Base-by-base conservation (phyloP, 2,888 invertebrate species). In the Eucriotettix oculatus region DNA sequence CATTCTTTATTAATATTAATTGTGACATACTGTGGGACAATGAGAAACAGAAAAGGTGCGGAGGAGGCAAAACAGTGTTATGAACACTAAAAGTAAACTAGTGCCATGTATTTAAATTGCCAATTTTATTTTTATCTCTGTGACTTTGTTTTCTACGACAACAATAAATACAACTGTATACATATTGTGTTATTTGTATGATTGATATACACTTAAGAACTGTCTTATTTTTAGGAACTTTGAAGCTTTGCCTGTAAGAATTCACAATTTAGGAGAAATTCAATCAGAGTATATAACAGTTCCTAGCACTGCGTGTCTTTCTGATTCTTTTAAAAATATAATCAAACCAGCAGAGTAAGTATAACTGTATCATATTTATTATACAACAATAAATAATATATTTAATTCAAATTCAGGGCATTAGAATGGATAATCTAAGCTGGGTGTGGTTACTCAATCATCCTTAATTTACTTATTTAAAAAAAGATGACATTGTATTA, bases 211-310 rank as follows among this genome's bases (percentile, higher is more conserved):
- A 40, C 53, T 60, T 55, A 41, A 11, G 56, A 10, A 52, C 16
- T 61, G 52, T 56, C 40, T 56, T 58, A 54, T 17, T 66, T 63
- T 14, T 60, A 72, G 71, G 16, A 53, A 57, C 11, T 71, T 69
- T 61, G 67, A 70, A 64, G 69, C 73, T 17, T 65, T 74, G 58
- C 67, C 71, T 10, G 61, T 73, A 54, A 69, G 67, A 61, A 72
- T 74, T 65, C 71, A 68, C 61, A 74, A 74, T 63, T 66, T 74
- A 60, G 73, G 73, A n/a, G 69, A 68, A 29, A 66, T 69, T 10
- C 68, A 67, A 1, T 69, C 71, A n/a, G 72, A 71, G 64, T 74
- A 74, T 58, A 73, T 72, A 62, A 68, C 69, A 58, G 67, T 66
- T 41, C 74, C 74, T 53, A 66, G 65, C 56, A 63, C 65, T 7